Base-by-base conservation (phyloP, 2,113 vertebrate species). In the Macrotus californicus region DNA sequence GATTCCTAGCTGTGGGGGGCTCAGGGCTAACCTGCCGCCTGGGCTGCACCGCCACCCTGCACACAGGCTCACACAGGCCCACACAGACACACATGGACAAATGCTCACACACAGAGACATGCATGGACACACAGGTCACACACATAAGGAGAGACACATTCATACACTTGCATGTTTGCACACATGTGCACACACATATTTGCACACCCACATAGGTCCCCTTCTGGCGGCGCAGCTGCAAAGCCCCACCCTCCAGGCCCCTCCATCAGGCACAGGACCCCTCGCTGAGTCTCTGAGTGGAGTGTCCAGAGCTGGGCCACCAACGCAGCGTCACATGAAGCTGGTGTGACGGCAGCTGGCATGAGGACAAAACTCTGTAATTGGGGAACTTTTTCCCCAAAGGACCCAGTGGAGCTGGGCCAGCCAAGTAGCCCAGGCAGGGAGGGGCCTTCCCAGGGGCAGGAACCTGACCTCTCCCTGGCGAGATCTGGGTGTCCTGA, bases 331-430 rank as follows among this genome's bases (percentile, higher is more conserved):
- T 39, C 66, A 29, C 6, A 56, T 11, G 13, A 31, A 54, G 36
- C 61, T 59, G 19, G 4, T 0, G 0, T 46, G 34, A 1, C 29
- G 46, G 13, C 1, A 0, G 29, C 81, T 18, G n/a, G 39, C 41
- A 0, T 19, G 70, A 36, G 21, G 72, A 54, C 48, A 52, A 70
- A 66, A 29, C 9, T 3, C 82, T 1, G 15, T 6, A 6, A 6
- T 16, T 39, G 84, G 43, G 61, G 13, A 64, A 67, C 21, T 50
- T 61, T 36, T 82, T 56, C 61, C 81, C 50, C 14, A 22, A 16
- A 73, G 87, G 86, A 21, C 59, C 59, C n/a, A 12, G 89, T 9
- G 24, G 73, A 66, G 80, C 29, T 0, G 2, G 31, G 75, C 82
- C 87, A 43, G 36, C 13, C 67, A 24, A 15, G 61, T 2, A 2